phyloP scores from a whole-genome alignment of 2,113 vertebrate genomes.

The Chlamydotis undulata region DNA sequence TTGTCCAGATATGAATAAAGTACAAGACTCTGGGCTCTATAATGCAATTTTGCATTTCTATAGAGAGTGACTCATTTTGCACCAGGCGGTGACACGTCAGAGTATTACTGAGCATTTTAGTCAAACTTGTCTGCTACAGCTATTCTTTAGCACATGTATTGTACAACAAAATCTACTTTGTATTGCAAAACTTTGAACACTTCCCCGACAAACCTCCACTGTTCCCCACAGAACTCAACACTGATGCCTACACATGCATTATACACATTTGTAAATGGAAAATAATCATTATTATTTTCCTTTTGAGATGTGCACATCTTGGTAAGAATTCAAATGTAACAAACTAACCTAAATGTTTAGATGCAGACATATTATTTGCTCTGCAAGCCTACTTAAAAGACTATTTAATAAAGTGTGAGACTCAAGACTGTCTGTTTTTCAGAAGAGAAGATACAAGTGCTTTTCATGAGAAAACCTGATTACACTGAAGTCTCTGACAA shows the following conservation, averaged over 20 bases:
- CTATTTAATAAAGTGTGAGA: not conserved
- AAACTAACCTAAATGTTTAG: not conserved
- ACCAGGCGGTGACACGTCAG: constrained; percentile 71
- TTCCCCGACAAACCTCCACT: constrained; percentile 55
- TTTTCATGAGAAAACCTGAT: not conserved
- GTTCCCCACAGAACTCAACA: constrained; percentile 7
- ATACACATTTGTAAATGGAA: not conserved
- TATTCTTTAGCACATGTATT: constrained; percentile 19
- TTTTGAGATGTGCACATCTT: not conserved
- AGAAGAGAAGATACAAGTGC: not conserved
- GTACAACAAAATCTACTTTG: constrained; percentile 71
- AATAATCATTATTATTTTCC: not conserved
- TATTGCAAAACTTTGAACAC: constrained; percentile 17
- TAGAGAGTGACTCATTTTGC: constrained; percentile 61
- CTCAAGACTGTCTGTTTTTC: not conserved
- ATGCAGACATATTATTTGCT: not conserved
- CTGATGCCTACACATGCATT: not conserved
- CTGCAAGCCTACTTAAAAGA: not conserved
- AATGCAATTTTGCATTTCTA: constrained; percentile 55
- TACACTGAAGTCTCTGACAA: not conserved
- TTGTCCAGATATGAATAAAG: constrained; percentile 64
- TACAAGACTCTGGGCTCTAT: constrained; percentile 36
- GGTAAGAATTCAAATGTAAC: not conserved
- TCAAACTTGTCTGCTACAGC: constrained; percentile 40
- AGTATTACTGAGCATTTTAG: constrained; percentile 17